Base-by-base conservation (phyloP, 1,140 invertebrate genomes). In the Babylonia areolata region DNA sequence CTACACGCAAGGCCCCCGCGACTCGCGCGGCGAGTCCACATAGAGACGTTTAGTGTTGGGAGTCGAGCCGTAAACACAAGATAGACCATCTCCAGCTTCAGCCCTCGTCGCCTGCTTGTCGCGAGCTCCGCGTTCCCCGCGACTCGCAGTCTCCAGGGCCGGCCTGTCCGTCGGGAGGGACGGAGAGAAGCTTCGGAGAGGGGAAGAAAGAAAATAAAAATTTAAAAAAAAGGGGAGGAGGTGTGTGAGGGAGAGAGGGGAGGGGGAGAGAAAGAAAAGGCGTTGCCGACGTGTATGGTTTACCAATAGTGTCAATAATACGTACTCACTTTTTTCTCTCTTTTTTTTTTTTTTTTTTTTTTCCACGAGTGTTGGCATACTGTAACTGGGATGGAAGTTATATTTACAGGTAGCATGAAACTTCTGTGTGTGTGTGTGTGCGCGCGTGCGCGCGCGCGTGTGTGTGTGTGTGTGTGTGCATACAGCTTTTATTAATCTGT, bases 21-120 rank as follows among this genome's bases (percentile, higher is more conserved):
- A 51, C 20, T 51, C 58, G 12, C 58, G 58, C 15, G 58, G 58
- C 58, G 28, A 23, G 5, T 23, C 58, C 58, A 6, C 58, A 28
- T 64, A 64, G 37, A 40, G 75, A 77, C 75, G 75, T 77, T 77
- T 77, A 77, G 75, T 77, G 75, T 77, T 77, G 37, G 35, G 75
- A 40, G 75, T 39, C 71, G 77, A 35, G 42, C 46, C 78, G 78
- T 80, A 80, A 80, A 80, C 78, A 80, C 28, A 1, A 80, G 78
- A 80, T 80, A 80, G 42, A 80, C 78, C 78, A 80, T 80, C 78
- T 80, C 78, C 46, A 51, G 42, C 46, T 33, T 33, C 9, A 58
- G 37, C 11, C 78, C 35, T 31, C 46, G 78, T 58, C 78, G 78
- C 78, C 78, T 54, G 28, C 23, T 11, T 80, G 78, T 80, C 78